Evolutionary conservation across 2,113 vertebrate species (phyloP).

Genomic region (Clarias magur): DNA sequence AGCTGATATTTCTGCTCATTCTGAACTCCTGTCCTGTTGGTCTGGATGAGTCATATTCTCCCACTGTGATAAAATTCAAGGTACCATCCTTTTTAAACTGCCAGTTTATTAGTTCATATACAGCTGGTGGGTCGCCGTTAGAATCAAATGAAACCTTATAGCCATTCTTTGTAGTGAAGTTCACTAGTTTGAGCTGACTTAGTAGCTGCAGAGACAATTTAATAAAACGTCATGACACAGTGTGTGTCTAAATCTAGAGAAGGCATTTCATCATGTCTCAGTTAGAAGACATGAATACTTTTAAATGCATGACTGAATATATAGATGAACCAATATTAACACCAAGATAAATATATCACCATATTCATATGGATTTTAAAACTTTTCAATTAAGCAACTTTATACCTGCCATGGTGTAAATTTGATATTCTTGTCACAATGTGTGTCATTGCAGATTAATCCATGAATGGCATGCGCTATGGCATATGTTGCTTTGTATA

Average conservation of each 20-base stretch:
- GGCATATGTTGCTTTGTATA: conserved; percentile 72
- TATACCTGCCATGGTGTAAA: conserved; percentile 61
- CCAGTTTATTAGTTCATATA: conserved; percentile 72
- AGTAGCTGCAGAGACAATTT: conserved; percentile 55
- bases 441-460: conserved; percentile 55
- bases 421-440: conserved; percentile 54
- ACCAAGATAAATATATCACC: background rate
- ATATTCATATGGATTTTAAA: background rate
- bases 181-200: conserved; percentile 58
- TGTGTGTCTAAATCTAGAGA: background rate
- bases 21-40: conserved; percentile 56
- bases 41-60: conserved; percentile 64
- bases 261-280: too few species aligned
- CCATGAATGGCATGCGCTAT: conserved; percentile 67
- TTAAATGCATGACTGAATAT: background rate
- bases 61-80: conserved; percentile 61
- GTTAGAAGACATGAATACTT: background rate
- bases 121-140: conserved; percentile 68
- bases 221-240: background rate
- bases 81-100: conserved; percentile 52
- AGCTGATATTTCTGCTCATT: conserved; percentile 60
- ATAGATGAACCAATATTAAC: background rate
- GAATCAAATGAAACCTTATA: conserved; percentile 66
- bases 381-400: background rate
- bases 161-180: conserved; percentile 64